Conservation (phyloP, 2,888 invertebrate genomes). For the Perizoma affinitatum region DNA sequence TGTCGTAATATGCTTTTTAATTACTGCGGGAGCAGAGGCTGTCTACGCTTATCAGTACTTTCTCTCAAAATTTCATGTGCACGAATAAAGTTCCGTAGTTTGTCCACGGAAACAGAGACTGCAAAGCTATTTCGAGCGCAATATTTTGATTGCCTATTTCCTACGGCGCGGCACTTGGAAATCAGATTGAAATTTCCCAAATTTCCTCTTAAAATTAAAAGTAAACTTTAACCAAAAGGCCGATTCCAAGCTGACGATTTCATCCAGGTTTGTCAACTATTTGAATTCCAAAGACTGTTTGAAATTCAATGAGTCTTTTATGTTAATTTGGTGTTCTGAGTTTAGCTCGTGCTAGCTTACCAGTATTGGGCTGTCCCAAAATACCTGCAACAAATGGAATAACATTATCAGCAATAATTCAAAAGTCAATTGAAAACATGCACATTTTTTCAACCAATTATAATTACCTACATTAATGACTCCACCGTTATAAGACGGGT, state of each 20-base stretch:
- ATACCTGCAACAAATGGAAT: conserved; percentile 74
- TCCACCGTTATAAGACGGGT: too few relatives aligned
- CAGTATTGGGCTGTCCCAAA: conserved; percentile 64
- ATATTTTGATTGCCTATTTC: conserved; percentile 34
- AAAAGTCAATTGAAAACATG: background rate
- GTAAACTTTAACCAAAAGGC: conserved; percentile 34
- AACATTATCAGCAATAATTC: conserved; percentile 33
- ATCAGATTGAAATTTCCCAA: conserved; percentile 15
- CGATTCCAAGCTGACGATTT: conserved; percentile 44
- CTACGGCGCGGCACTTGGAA: conserved; percentile 26
- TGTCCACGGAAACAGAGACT: conserved; percentile 24
- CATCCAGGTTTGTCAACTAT: conserved; percentile 49
- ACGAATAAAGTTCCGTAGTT: conserved; percentile 21
- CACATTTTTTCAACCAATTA: too few relatives aligned
- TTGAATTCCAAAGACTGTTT: conserved; percentile 61
- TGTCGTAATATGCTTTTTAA: conserved; percentile 21
- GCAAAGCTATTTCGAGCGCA: conserved; percentile 27
- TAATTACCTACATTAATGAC: too few relatives aligned
- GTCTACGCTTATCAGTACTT: conserved; percentile 26
- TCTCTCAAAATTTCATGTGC: conserved; percentile 22
- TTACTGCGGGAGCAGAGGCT: conserved; percentile 18
- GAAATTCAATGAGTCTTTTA: conserved; percentile 66
- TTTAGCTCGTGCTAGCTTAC: conserved; percentile 57
- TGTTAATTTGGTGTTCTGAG: conserved; percentile 56
- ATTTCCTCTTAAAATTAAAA: conserved; percentile 10